Evolutionary conservation across 2,888 invertebrate genomes (phyloP), one percentile per base, ranked within the genome.

Genomic region (Phorcus lineatus): DNA sequence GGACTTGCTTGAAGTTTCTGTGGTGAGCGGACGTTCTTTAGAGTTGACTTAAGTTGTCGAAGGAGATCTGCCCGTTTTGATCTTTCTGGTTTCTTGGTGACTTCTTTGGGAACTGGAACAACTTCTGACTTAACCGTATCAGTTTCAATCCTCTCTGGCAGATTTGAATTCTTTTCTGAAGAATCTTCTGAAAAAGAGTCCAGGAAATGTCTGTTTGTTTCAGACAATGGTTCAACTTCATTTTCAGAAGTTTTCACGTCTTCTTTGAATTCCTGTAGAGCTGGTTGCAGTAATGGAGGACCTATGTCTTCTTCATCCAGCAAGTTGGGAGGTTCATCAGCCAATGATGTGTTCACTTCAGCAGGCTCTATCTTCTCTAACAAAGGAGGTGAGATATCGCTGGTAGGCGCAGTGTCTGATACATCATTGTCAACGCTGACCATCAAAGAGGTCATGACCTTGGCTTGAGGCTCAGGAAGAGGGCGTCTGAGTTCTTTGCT

Each of bases 351-450:
- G 16, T 28, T 47, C 19, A 19, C 54, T 28, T 53, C 70, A 24
- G 22, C 47, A 13, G 55, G 24, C 19, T 79, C 75, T 36, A 79
- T 79, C 28, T 70, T 54, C 52, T 79, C 79, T 11, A 79, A 19
- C 2, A 79, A 19, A 16, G 79, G 79, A 3, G 79, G 79, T 19
- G 74, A 74, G n/a, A 53, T 75, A 28, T 75, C 52, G 52, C 75
- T 53, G 28, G 24, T 19, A 17, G 75, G 22, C 6, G 31, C 19
- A n/a, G 28, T 55, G 31, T 77, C 62, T 31, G 31, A 77, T 13
- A 53, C 24, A 53, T 52, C 54, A 19, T 77, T 16, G 19, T 77
- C 22, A 1, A 55, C 57, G 47, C 55, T 57, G 31, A 77, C 57
- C 3, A 57, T 31, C 36, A 79, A 66, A 3, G 31, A 55, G 19